Base-by-base conservation (phyloP, 2,797 vertebrate genomes). In the Enoplosus armatus region DNA sequence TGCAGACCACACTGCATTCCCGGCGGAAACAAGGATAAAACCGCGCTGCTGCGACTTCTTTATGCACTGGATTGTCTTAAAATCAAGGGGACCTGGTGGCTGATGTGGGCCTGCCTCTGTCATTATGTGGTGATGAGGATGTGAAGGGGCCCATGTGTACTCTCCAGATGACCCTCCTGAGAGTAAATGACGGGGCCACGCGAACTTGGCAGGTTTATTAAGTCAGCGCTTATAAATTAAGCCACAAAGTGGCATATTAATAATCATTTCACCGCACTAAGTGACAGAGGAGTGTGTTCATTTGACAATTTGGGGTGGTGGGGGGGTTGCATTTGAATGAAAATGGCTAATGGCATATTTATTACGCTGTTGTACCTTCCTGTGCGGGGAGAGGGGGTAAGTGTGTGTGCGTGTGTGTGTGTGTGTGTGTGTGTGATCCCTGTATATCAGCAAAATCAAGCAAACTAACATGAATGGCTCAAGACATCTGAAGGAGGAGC, bases 161-260 rank as follows among this genome's bases (percentile, higher is more conserved):
- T 83, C 82, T 77, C 77, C 24, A 33, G 77, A 91, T 87, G 63
- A 76, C 79, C 85, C 88, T 87, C 86, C 66, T 69, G 89, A 80
- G 88, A 85, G 80, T 90, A 92, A 93, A 92, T 41, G 54, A 85
- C 48, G 12, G 63, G 76, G 74, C 87, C 69, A 80, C 79, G 64
- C 29, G 77, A 78, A 89, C 64, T 78, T 88, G 90, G 80, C 82
- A 87, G 87, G 73, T 90, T 93, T 92, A 94, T 94, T 93, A 91
- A 92, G 87, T 86, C 90, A 87, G 73, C 89, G 80, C 88, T 89
- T 78, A 76, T 79, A 88, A 93, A 93, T 94, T 89, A 93, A 92
- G 85, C 83, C 61, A 73, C 86, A 91, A 91, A 93, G 80, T 88
- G 87, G 86, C 63, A 66, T 86, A 93, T 94, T 91, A 92, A 94